These are phyloP conservation scores for Melanchra persicariae DNA, from an alignment of 2,888 invertebrate genomes.

Conservation along the genomic window DNA sequence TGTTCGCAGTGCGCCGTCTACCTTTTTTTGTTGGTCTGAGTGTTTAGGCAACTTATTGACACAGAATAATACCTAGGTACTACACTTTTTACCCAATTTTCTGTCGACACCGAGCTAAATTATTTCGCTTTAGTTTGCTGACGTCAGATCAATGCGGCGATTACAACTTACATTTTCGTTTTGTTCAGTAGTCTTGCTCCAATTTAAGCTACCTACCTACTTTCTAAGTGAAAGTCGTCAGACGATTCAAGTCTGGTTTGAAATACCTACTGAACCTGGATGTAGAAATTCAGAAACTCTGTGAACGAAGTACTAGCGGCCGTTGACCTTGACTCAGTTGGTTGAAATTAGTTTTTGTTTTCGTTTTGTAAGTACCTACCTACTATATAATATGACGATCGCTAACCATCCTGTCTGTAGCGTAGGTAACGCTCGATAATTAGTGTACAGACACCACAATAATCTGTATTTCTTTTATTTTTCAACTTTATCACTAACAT, in stretches of 20 bases:
- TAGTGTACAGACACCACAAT: no score
- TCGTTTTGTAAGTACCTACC: no score
- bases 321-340: background rate
- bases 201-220: conserved; percentile 59
- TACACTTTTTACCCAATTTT: conserved; percentile 4
- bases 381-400: no score
- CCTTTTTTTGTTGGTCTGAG: no score
- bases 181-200: conserved; percentile 41
- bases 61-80: background rate
- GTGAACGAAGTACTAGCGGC: no score
- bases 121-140: background rate
- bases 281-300: background rate
- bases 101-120: conserved; percentile 25
- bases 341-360: no score
- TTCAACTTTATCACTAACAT: no score
- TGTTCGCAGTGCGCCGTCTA: no score
- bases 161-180: conserved; percentile 53
- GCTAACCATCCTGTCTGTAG: no score
- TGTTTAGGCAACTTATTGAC: background rate
- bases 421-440: no score
- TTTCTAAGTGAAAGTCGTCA: conserved; percentile 66
- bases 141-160: conserved; percentile 2
- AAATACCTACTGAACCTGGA: background rate
- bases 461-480: no score
- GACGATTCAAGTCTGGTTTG: background rate